Percentiles rank a stretch among this genome's conserved stretches.
phyloP scores from a whole-genome alignment of 2,113 vertebrate species.

The Protomyctophum bolini region DNA sequence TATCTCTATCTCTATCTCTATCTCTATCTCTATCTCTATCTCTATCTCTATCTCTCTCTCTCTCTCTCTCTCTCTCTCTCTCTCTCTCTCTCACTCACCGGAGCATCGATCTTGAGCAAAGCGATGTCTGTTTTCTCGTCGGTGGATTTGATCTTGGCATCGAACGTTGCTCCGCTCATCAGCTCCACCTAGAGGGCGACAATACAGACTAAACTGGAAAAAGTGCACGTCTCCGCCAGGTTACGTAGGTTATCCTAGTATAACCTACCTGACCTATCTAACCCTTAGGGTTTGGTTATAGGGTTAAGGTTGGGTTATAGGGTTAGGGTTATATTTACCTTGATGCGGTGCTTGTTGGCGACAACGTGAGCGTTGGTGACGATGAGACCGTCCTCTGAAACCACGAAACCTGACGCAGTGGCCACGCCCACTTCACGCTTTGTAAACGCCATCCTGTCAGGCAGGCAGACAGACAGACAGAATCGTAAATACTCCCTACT shows the following conservation, averaged over 20 bases:
- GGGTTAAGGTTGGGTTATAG: no score
- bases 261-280: no score
- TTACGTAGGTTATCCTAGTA: no score
- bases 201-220: no score
- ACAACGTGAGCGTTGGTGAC: conserved; percentile 98
- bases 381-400: conserved; percentile 95
- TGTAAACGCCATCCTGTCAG: conserved; percentile 85
- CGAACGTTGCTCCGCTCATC: conserved; percentile 88
- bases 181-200: conserved; percentile 83
- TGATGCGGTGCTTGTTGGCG: conserved; percentile 93
- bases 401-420: conserved; percentile 94
- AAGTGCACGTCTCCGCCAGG: no score
- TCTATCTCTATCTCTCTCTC: background rate
- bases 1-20: no score
- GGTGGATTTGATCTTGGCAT: conserved; percentile 95
- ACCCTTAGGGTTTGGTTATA: no score
- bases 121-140: conserved; percentile 98
- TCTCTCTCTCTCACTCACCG: conserved; percentile 77
- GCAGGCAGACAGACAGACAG: background rate
- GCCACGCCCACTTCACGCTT: conserved; percentile 94
- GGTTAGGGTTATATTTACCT: conserved; percentile 54
- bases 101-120: conserved; percentile 91
- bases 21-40: background rate
- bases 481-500: background rate
- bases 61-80: background rate